A percentile compares a stretch with the other conserved stretches of the same genome.
Conservation (phyloP, 1,140 invertebrate species). For the Ceratoteleas bidentatus region DNA sequence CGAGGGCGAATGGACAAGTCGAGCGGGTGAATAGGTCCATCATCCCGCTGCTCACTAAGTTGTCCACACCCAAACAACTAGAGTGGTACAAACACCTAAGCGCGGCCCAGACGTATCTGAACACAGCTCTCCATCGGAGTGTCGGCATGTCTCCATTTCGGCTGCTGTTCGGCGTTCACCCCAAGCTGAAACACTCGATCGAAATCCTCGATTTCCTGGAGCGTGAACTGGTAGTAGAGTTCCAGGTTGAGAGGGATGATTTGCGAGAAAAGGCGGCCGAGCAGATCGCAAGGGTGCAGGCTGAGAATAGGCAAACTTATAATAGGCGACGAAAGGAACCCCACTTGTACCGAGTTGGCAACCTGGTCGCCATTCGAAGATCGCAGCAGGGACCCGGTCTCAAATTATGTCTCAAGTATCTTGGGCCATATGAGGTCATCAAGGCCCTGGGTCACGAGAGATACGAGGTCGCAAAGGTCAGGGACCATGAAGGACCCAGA, state of each 20-base stretch:
- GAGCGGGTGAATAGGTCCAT: not conserved
- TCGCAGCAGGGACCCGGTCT: too few species aligned
- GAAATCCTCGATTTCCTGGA: not conserved
- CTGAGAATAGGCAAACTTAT: not conserved
- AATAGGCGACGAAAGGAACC: too few species aligned
- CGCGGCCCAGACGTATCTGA: not conserved
- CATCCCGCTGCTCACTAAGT: not conserved
- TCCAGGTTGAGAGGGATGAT: not conserved
- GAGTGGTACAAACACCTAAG: not conserved
- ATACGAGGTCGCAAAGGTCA: too few species aligned
- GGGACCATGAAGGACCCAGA: too few species aligned
- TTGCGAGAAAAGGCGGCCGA: not conserved
- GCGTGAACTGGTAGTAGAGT: not conserved
- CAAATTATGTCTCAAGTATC: too few species aligned
- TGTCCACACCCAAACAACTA: not conserved
- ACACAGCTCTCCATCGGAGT: not conserved
- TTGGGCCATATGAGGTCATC: too few species aligned
- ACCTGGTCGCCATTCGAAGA: too few species aligned
- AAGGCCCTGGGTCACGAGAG: too few species aligned
- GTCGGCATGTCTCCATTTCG: not conserved
- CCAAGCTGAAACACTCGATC: not conserved
- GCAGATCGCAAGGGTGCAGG: not conserved
- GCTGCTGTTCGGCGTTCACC: not conserved
- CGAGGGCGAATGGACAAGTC: not conserved
- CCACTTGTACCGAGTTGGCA: too few species aligned